Conservation (phyloP, 2,888 invertebrate species). For the Morpho achilles region DNA sequence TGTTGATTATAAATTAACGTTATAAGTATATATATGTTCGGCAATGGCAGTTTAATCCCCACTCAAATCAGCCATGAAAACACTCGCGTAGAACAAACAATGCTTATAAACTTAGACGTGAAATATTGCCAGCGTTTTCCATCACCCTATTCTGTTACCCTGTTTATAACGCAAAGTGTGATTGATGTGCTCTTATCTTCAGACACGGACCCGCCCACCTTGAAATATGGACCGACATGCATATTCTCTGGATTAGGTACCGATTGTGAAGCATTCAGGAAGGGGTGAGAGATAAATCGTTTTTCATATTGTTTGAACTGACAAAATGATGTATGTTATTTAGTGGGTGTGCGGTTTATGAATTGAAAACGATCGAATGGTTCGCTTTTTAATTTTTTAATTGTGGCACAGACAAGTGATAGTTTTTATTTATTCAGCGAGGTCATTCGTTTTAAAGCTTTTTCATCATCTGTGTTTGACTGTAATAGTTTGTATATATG, state of each 20-base stretch:
- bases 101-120: constrained; percentile 46
- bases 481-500: too few species aligned
- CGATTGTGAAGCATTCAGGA: constrained; percentile 17
- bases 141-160: constrained; percentile 22
- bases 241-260: constrained; percentile 39
- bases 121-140: constrained; percentile 41
- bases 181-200: constrained; percentile 70
- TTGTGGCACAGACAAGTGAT: background rate
- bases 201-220: constrained; percentile 49
- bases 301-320: constrained; percentile 19
- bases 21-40: constrained; percentile 4
- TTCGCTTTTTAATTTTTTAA: background rate
- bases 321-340: constrained; percentile 14
- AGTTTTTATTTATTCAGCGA: background rate
- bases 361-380: constrained; percentile 3
- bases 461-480: too few species aligned
- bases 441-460: too few species aligned
- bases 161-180: constrained; percentile 66
- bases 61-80: constrained; percentile 28
- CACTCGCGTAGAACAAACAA: constrained; percentile 32
- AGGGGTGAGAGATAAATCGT: constrained; percentile 24
- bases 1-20: constrained; percentile 1
- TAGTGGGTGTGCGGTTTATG: constrained; percentile 9
- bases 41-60: constrained; percentile 14
- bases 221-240: constrained; percentile 55